Evolutionary conservation across 2,797 vertebrate species (phyloP).

Genomic region (Hirundo rustica): DNA sequence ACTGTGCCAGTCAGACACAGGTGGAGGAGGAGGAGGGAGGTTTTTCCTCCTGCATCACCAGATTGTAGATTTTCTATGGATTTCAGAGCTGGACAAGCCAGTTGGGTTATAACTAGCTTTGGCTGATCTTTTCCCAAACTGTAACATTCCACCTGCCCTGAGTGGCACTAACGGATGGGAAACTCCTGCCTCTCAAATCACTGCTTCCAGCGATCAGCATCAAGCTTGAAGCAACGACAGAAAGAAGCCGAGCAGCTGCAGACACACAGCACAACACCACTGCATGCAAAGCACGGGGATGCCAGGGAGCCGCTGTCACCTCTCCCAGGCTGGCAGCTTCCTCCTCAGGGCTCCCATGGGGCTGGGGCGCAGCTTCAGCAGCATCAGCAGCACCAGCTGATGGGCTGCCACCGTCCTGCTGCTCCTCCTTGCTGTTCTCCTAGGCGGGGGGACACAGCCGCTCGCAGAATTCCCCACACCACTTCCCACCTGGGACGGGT

Average conservation of each 20-base stretch:
- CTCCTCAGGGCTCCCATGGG: constrained; percentile 73
- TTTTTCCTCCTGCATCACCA: not conserved
- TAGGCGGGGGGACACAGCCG: not conserved
- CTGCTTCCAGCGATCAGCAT: fast-evolving
- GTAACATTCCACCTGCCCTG: not conserved
- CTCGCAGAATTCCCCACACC: not conserved
- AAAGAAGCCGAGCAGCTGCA: not conserved
- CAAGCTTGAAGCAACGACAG: not conserved
- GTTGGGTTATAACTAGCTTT: not conserved
- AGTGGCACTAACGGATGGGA: not conserved
- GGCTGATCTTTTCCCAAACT: not conserved
- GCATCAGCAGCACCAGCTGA: constrained; percentile 75
- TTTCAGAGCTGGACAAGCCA: not conserved
- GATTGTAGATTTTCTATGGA: not conserved
- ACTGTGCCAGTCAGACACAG: not conserved
- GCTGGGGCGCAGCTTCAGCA: constrained; percentile 77
- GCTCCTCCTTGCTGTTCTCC: constrained; percentile 78
- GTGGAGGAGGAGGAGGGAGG: not conserved
- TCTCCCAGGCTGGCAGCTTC: constrained; percentile 54
- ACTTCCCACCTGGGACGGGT: fast-evolving
- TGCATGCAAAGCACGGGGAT: not conserved
- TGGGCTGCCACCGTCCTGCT: not conserved
- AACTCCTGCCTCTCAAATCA: not conserved
- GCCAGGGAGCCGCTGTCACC: constrained; percentile 31
- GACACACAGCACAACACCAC: not conserved